Percentiles rank a stretch among this genome's conserved stretches.
Evolutionary conservation across 1,140 invertebrate species (phyloP).

Genomic region (Lethrus apterus): DNA sequence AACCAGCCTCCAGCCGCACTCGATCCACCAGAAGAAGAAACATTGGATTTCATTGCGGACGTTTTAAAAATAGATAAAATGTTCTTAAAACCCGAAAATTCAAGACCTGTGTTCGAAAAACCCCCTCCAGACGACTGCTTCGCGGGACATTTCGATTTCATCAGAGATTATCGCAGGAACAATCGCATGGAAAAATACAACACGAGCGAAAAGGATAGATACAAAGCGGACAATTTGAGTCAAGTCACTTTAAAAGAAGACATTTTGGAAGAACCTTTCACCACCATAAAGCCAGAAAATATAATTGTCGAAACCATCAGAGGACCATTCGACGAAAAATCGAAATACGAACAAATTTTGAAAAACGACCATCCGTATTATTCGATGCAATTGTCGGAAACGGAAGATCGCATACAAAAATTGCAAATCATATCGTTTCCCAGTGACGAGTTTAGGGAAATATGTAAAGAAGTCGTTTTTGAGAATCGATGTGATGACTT

Average conservation of each 20-base stretch:
- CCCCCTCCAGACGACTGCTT: neutral
- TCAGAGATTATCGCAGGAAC: conserved; percentile 2
- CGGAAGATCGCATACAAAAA: neutral
- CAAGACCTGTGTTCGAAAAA: neutral
- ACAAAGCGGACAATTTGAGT: neutral
- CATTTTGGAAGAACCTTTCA: neutral
- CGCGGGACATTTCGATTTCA: conserved; percentile 6
- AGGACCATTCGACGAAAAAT: neutral
- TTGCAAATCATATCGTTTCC: neutral
- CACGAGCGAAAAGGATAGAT: neutral
- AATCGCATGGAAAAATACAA: conserved; percentile 2
- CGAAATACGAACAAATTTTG: conserved; percentile 1
- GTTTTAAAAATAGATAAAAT: conserved; percentile 11
- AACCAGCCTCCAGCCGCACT: neutral
- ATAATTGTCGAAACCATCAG: neutral
- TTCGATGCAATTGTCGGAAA: conserved; percentile 3
- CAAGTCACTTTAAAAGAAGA: neutral
- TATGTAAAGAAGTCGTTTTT: neutral
- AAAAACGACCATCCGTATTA: conserved; percentile 6
- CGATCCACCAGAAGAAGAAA: conserved; percentile 12
- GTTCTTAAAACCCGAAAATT: neutral
- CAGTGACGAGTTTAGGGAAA: neutral
- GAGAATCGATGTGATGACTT: neutral
- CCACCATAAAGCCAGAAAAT: neutral
- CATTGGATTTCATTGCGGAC: conserved; percentile 15